Conservation (phyloP, 1,140 invertebrate genomes). For the Euura lappo region DNA sequence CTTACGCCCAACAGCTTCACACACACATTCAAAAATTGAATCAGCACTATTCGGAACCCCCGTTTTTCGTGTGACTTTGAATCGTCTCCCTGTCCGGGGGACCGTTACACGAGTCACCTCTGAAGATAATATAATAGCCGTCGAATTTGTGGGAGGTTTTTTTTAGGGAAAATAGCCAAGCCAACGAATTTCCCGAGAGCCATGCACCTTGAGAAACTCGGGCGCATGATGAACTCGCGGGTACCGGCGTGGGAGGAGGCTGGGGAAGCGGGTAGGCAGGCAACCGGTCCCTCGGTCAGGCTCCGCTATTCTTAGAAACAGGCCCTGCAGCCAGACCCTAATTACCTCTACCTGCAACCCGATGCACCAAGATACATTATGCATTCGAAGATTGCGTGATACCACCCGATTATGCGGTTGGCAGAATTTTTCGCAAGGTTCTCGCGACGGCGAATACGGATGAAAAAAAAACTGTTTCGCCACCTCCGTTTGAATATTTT, state of each 20-base stretch:
- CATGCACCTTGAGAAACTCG: not conserved
- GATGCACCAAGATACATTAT: conserved; percentile 40
- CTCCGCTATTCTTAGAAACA: conserved; percentile 46
- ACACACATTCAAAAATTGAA: no score
- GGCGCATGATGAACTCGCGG: not conserved
- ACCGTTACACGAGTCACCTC: no score
- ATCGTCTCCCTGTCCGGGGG: conserved; percentile 14
- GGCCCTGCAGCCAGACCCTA: conserved; percentile 11
- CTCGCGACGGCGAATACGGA: not conserved
- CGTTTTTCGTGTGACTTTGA: not conserved
- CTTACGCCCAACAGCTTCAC: no score
- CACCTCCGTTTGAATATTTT: not conserved
- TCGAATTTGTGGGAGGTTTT: no score
- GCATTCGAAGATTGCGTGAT: conserved; percentile 50
- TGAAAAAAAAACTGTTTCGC: not conserved
- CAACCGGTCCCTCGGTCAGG: conserved; percentile 40
- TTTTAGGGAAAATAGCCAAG: no score
- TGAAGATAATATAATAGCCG: no score
- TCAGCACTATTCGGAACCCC: no score
- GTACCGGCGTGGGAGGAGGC: not conserved
- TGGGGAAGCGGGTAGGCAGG: not conserved
- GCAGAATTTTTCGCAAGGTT: conserved; percentile 24
- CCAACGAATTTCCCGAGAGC: not conserved
- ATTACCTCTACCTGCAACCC: conserved; percentile 21
- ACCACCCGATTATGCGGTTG: conserved; percentile 39